These are phyloP conservation scores for Crypturellus undulatus DNA, from an alignment of 2,113 vertebrate genomes.

Conservation along the genomic window DNA sequence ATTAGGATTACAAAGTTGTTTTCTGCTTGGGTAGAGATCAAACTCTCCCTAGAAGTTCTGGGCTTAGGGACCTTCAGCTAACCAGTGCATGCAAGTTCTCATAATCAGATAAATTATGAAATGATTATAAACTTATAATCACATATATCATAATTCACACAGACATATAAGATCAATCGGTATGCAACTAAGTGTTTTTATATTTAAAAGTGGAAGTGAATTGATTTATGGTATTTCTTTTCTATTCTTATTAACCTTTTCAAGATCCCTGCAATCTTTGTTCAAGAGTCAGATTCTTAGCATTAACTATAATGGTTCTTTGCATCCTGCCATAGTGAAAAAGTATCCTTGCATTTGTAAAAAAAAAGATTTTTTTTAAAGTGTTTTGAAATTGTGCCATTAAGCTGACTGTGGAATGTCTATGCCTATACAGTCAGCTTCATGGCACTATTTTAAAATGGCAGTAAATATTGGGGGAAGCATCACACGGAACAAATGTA, in stretches of 20 bases:
- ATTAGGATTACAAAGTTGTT: neutral
- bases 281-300: neutral
- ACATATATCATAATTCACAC: neutral
- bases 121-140: too few species aligned
- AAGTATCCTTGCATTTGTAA: neutral
- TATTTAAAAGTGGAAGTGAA: neutral
- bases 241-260: neutral
- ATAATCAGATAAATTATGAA: neutral
- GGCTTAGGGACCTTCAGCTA: neutral
- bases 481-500: neutral
- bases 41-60: neutral
- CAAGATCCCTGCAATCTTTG: neutral
- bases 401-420: too few species aligned
- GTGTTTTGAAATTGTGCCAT: too few species aligned
- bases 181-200: neutral
- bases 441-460: neutral
- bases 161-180: neutral
- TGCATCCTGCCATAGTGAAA: neutral
- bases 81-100: accelerated
- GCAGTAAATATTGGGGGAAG: neutral
- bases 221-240: neutral
- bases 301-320: neutral
- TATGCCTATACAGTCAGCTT: neutral
- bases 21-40: neutral
- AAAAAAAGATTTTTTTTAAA: too few species aligned